Conservation (phyloP, 2,113 vertebrate species). For the Aspiorhynchus laticeps region DNA sequence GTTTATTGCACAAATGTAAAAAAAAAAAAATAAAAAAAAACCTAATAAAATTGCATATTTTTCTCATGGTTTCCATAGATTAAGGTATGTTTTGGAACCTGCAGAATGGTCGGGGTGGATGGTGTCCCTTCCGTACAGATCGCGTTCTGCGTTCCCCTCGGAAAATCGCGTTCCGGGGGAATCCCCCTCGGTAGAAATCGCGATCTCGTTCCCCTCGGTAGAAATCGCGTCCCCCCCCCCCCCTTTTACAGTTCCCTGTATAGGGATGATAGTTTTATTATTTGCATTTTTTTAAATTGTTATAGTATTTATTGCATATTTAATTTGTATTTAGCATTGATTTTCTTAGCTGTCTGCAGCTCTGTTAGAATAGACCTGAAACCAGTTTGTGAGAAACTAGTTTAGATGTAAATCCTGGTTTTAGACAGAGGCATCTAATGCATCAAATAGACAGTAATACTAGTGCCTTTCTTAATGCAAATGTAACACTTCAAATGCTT, state of each 20-base stretch:
- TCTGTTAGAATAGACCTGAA: background rate
- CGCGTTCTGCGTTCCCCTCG: too few species aligned
- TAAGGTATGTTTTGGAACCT: background rate
- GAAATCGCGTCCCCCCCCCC: too few species aligned
- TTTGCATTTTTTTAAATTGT: too few species aligned
- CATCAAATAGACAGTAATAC: constrained; percentile 13
- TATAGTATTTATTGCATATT: too few species aligned
- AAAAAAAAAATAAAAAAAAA: background rate
- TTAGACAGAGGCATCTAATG: background rate
- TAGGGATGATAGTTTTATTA: too few species aligned
- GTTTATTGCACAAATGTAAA: background rate
- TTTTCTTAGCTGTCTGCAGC: background rate
- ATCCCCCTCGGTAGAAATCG: too few species aligned
- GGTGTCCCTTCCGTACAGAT: too few species aligned
- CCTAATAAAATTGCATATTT: background rate
- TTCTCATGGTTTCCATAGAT: background rate
- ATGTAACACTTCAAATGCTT: background rate
- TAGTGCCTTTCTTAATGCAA: constrained; percentile 13
- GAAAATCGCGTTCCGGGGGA: too few species aligned
- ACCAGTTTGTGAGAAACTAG: background rate
- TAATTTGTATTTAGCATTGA: too few species aligned
- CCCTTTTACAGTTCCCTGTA: too few species aligned
- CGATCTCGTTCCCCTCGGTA: too few species aligned
- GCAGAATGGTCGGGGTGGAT: too few species aligned
- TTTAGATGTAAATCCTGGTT: background rate